phyloP scores from a whole-genome alignment of 1,140 invertebrate genomes.

The Nasonia vitripennis region DNA sequence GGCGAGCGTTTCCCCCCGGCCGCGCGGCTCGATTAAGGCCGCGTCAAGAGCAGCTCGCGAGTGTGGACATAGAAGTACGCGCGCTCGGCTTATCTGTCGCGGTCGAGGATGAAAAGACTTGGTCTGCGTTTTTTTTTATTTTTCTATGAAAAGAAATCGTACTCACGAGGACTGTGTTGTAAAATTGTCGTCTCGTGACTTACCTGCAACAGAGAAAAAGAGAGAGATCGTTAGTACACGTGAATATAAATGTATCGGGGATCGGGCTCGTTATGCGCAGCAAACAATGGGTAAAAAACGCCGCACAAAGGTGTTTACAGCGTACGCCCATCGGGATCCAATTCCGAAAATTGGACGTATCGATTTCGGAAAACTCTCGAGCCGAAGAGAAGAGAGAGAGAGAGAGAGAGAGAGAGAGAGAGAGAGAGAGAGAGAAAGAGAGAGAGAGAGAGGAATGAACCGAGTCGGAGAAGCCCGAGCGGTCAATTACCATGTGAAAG shows the following conservation, averaged over 20 bases:
- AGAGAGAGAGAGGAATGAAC: background rate
- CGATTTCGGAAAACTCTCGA: conserved; percentile 6
- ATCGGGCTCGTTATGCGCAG: too few relatives aligned
- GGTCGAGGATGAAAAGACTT: conserved; percentile 2
- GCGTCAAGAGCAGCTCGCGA: background rate
- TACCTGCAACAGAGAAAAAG: conserved; percentile 5
- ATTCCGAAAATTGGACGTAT: conserved; percentile 4
- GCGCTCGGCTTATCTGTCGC: background rate
- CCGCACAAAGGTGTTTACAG: too few relatives aligned
- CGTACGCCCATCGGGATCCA: too few relatives aligned
- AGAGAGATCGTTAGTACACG: background rate
- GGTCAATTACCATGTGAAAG: conserved; percentile 38
- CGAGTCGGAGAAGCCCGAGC: background rate
- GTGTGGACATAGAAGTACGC: background rate
- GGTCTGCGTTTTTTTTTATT: background rate
- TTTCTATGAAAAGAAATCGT: background rate
- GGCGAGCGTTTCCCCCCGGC: conserved; percentile 19
- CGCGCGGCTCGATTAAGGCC: conserved; percentile 6
- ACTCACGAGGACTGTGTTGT: background rate
- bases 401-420: background rate
- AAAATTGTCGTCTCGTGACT: background rate
- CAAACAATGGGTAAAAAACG: too few relatives aligned
- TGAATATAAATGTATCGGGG: background rate
- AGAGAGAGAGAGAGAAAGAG: background rate
- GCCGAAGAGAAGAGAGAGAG: background rate